phyloP scores from a whole-genome alignment of 2,113 vertebrate genomes.

The Calidris pygmaea region DNA sequence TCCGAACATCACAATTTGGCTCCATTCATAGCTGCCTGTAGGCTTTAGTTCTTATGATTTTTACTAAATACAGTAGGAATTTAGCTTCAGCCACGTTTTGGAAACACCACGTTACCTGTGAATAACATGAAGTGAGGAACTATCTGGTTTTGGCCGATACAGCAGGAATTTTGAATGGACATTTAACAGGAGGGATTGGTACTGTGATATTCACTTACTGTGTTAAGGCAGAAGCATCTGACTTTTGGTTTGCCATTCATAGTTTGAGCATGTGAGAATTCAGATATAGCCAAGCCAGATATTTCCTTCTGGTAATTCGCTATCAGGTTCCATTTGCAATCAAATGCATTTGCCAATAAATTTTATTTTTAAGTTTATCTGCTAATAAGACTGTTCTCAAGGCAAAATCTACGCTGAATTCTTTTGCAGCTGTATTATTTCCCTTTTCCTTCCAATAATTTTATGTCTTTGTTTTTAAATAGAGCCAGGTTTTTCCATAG shows the following conservation, averaged over 20 bases:
- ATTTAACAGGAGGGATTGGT: neutral
- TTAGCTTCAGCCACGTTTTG: neutral
- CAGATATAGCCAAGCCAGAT: neutral
- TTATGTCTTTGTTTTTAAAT: neutral
- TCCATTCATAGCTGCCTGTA: neutral
- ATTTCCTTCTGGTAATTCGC: neutral
- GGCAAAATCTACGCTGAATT: neutral
- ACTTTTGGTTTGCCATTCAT: neutral
- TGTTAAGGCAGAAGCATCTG: neutral
- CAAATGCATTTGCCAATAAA: neutral
- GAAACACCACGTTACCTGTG: neutral
- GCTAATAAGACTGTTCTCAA: neutral
- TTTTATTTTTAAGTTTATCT: constrained; percentile 4
- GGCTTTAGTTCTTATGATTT: neutral
- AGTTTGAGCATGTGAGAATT: neutral
- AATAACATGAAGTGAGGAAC: neutral
- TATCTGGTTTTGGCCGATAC: neutral
- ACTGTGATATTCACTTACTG: neutral
- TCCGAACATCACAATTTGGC: neutral
- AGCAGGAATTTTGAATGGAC: neutral
- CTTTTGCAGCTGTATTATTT: neutral
- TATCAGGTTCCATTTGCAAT: neutral
- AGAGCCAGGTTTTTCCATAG: neutral
- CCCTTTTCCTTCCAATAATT: neutral
- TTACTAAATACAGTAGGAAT: neutral